Evolutionary conservation across 2,797 vertebrate genomes (phyloP).

Genomic region (Lagorchestes hirsutus): DNA sequence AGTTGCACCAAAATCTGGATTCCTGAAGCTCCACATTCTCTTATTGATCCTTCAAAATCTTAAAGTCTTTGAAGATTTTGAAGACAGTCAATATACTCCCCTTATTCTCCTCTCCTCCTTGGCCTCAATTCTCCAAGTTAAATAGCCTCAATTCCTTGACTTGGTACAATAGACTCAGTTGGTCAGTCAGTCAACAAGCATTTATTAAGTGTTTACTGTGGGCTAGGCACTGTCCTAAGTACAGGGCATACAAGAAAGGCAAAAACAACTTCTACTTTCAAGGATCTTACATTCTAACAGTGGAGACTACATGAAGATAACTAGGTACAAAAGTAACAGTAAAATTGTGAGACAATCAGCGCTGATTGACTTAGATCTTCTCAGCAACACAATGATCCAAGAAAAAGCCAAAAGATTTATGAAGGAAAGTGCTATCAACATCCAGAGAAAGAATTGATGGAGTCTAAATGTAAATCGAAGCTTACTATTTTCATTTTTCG

Average conservation of each 20-base stretch:
- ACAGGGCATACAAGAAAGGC: neutral
- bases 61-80: neutral
- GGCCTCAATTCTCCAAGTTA: neutral
- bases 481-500: neutral
- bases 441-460: neutral
- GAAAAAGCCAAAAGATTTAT: neutral
- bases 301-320: neutral
- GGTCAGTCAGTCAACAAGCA: neutral
- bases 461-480: neutral
- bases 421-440: neutral
- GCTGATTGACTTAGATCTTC: neutral
- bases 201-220: neutral
- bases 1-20: too few relatives aligned
- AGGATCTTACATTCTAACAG: neutral
- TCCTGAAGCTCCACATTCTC: too few relatives aligned
- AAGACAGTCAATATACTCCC: neutral
- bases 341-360: neutral
- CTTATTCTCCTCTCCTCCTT: too few relatives aligned
- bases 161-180: neutral
- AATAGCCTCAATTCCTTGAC: neutral
- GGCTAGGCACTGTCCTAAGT: too few relatives aligned
- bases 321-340: neutral
- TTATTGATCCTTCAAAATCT: neutral
- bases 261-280: neutral
- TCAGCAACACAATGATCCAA: neutral